Evolutionary conservation across 2,113 vertebrate genomes (phyloP).

Genomic region (Sinosuthora webbiana): DNA sequence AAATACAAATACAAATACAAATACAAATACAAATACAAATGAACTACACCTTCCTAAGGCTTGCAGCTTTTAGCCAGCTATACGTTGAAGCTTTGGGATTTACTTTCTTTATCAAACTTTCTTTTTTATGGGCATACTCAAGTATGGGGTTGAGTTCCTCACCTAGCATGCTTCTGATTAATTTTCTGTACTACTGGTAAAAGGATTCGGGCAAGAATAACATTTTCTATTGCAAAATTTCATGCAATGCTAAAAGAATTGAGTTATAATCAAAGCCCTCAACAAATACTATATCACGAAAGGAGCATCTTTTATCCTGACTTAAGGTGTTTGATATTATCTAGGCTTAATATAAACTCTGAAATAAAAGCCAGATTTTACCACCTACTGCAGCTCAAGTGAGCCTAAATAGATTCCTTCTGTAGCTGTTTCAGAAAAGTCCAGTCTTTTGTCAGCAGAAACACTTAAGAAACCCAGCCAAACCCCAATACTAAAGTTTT

Average conservation of each 20-base stretch:
- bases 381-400: background rate
- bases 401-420: background rate
- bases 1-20: no score
- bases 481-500: background rate
- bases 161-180: background rate
- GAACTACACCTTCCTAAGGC: background rate
- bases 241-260: background rate
- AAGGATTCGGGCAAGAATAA: background rate
- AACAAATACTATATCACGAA: background rate
- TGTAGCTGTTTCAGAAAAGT: background rate
- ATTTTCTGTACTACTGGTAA: background rate
- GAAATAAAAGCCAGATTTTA: background rate
- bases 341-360: background rate
- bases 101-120: background rate
- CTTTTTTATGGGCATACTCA: background rate
- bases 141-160: background rate
- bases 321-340: background rate
- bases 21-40: background rate
- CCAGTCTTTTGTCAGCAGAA: background rate
- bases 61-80: background rate
- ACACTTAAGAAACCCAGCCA: background rate
- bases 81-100: background rate
- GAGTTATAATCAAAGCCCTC: background rate
- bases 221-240: background rate
- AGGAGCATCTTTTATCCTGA: background rate